Evolutionary conservation across 2,888 invertebrate genomes (phyloP).

Genomic region (Opisthograptis luteolata): DNA sequence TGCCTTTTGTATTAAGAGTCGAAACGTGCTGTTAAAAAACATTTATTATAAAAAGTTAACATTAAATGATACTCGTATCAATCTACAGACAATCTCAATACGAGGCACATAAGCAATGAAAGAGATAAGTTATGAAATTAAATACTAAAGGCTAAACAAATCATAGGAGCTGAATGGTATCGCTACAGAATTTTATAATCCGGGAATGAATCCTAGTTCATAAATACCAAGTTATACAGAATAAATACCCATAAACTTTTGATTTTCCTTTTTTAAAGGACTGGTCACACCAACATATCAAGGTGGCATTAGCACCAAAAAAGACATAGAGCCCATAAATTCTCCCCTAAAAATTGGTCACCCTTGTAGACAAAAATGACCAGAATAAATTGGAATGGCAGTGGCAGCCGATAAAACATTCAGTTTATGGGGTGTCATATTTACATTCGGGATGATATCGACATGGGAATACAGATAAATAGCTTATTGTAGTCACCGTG

Average conservation of each 20-base stretch:
- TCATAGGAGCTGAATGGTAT: conserved; percentile 4
- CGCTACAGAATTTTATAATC: conserved; percentile 18
- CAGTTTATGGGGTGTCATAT: conserved; percentile 84
- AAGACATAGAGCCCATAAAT: conserved; percentile 71
- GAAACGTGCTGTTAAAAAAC: no score
- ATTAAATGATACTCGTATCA: no score
- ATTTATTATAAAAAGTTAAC: no score
- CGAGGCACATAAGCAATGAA: background rate
- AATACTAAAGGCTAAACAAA: background rate
- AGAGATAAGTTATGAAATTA: conserved; percentile 1
- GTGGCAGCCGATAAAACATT: conserved; percentile 82
- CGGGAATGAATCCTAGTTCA: conserved; percentile 19
- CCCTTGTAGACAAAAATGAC: conserved; percentile 82
- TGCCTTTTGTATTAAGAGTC: conserved; percentile 17
- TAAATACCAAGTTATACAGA: conserved; percentile 20
- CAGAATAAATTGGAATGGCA: conserved; percentile 83
- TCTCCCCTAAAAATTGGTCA: conserved; percentile 79
- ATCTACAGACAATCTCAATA: no score
- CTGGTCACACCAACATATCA: conserved; percentile 49
- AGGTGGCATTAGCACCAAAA: conserved; percentile 65
- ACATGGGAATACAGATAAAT: conserved; percentile 72
- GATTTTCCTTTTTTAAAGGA: conserved; percentile 34
- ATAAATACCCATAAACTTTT: conserved; percentile 23
- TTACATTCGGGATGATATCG: conserved; percentile 78
- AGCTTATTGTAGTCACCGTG: conserved; percentile 47